phyloP scores from a whole-genome alignment of 2,888 invertebrate genomes.

The Clanis bilineata region DNA sequence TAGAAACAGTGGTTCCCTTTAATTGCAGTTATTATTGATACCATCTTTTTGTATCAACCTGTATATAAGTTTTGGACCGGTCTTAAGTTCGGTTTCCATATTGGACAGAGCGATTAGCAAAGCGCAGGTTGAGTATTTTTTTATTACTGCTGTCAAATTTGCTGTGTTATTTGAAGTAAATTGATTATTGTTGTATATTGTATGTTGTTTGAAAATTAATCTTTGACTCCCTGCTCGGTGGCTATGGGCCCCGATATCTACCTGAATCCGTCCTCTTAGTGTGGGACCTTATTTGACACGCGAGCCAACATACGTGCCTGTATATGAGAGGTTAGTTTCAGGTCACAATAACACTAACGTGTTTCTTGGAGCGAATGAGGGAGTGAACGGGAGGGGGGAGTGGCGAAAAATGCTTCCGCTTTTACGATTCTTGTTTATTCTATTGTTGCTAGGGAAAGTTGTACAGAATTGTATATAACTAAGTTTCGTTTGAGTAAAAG shows the following conservation, averaged over 20 bases:
- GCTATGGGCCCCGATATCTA: background rate
- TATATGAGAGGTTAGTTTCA: background rate
- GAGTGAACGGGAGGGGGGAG: background rate
- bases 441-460: background rate
- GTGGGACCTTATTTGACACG: conserved; percentile 8
- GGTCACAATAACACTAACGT: conserved; percentile 5
- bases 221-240: background rate
- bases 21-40: too few species aligned
- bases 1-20: too few species aligned
- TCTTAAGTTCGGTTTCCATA: too few species aligned
- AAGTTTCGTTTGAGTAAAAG: too few species aligned
- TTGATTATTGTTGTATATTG: background rate
- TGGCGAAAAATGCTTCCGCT: background rate
- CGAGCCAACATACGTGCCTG: conserved; percentile 6
- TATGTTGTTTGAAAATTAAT: background rate
- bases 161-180: too few species aligned
- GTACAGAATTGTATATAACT: too few species aligned
- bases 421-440: background rate
- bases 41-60: too few species aligned
- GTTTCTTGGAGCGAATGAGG: background rate
- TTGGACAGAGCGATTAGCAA: too few species aligned
- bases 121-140: too few species aligned
- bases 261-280: background rate
- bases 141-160: too few species aligned
- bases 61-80: too few species aligned